phyloP scores from a whole-genome alignment of 2,888 invertebrate genomes.

The Eurytoma californica region DNA sequence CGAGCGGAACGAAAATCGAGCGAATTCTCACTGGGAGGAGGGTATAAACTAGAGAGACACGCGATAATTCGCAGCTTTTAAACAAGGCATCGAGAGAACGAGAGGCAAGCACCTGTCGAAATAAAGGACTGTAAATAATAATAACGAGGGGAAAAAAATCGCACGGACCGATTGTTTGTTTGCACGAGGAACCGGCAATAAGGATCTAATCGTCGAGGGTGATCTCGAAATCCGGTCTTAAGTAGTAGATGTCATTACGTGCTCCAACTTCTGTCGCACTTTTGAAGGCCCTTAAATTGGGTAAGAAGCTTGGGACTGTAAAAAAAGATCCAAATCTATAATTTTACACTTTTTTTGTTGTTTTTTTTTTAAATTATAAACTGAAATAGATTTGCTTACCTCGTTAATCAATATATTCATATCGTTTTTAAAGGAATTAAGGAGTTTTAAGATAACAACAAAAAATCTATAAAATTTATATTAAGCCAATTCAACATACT shows the following conservation, averaged over 20 bases:
- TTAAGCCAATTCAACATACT: no score
- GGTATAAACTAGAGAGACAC: constrained; percentile 15
- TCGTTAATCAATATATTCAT: no score
- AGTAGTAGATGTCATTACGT: constrained; percentile 66
- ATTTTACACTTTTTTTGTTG: no score
- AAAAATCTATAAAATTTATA: no score
- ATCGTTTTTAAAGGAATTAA: no score
- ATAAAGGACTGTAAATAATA: constrained; percentile 23
- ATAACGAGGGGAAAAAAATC: constrained; percentile 19
- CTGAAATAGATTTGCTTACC: no score
- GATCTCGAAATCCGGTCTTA: constrained; percentile 16
- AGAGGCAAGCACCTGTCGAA: constrained; percentile 57
- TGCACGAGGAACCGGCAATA: constrained; percentile 62
- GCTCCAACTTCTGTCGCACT: constrained; percentile 49
- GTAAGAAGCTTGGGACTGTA: no score
- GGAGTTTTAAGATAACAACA: no score
- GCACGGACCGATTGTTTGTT: constrained; percentile 62
- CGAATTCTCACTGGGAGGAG: background rate
- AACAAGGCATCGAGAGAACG: background rate
- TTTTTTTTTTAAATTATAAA: no score
- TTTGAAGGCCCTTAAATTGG: background rate
- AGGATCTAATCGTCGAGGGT: constrained; percentile 60
- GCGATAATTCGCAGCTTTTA: constrained; percentile 38
- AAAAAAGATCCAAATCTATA: no score
- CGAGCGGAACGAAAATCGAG: background rate